Percentiles rank a stretch among this genome's conserved stretches.
Evolutionary conservation across 2,797 vertebrate species (phyloP).

Genomic region (Parauchenoglanis ngamensis): DNA sequence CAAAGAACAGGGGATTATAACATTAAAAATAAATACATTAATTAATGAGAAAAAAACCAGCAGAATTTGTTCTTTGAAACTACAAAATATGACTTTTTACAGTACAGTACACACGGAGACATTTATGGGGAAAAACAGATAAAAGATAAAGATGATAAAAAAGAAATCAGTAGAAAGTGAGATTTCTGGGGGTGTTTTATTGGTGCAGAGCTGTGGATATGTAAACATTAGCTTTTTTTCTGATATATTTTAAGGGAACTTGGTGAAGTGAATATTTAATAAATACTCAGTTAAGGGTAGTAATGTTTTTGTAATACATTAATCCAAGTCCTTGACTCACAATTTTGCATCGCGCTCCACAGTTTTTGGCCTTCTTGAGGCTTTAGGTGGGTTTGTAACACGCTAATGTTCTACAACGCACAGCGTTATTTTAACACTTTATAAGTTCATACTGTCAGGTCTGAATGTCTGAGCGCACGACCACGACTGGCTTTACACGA

Average conservation of each 20-base stretch:
- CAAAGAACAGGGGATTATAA: not conserved
- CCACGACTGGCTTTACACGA: not conserved
- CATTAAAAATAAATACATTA: not conserved
- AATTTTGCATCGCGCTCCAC: conserved; percentile 91
- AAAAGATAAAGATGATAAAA: not conserved
- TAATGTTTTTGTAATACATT: conserved; percentile 55
- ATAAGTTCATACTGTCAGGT: conserved; percentile 5
- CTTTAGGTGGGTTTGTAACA: conserved; percentile 78
- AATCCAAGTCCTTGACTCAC: conserved; percentile 44
- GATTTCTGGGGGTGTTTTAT: conserved; percentile 63
- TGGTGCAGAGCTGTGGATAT: conserved; percentile 90
- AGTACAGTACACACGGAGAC: conserved; percentile 52
- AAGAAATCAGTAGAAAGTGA: not conserved
- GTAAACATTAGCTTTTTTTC: conserved; percentile 91
- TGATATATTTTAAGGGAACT: conserved; percentile 86
- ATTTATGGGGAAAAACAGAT: not conserved
- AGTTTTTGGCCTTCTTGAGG: conserved; percentile 83
- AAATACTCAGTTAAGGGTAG: conserved; percentile 51
- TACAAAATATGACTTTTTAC: conserved; percentile 56
- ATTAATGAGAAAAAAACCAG: conserved; percentile 63
- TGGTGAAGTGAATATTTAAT: conserved; percentile 48
- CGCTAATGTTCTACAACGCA: conserved; percentile 82
- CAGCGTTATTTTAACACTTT: conserved; percentile 72
- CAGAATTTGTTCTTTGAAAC: not conserved
- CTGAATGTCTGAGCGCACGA: conserved; percentile 8